A percentile compares a stretch with the other conserved stretches of the same genome.
Evolutionary conservation across 2,113 vertebrate species (phyloP).

Genomic region (Elachura formosa): DNA sequence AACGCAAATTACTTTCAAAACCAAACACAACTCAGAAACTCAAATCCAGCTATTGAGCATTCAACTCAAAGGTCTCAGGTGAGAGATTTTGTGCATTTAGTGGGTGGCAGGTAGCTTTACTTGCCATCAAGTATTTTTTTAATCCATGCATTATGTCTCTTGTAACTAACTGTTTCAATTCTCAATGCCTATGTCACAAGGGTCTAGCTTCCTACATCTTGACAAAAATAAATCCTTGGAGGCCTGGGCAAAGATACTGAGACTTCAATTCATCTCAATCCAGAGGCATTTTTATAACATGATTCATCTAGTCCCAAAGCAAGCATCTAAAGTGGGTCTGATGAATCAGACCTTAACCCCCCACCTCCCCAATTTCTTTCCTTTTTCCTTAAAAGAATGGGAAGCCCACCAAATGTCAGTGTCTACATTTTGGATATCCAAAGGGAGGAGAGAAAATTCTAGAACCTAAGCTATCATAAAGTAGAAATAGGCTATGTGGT

Average conservation of each 20-base stretch:
- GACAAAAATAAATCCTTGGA: not conserved
- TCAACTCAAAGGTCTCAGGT: not conserved
- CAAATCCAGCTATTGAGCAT: not conserved
- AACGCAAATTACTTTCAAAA: not conserved
- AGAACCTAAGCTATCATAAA: not conserved
- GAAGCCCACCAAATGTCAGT: not conserved
- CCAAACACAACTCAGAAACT: not conserved
- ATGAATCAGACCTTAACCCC: not conserved
- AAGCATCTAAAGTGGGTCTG: not conserved
- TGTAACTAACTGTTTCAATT: not conserved
- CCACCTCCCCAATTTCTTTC: not conserved
- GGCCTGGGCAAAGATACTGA: not conserved
- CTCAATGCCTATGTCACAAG: not conserved
- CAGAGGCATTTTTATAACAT: not conserved
- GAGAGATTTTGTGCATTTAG: not conserved
- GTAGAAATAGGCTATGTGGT: not conserved
- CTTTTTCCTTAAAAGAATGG: not conserved
- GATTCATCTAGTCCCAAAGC: not conserved
- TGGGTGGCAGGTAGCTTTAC: not conserved
- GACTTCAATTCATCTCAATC: not conserved
- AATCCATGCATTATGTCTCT: not conserved
- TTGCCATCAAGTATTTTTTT: not conserved
- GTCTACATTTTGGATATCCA: not conserved
- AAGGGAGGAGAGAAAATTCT: not conserved
- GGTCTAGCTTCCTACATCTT: not conserved